Evolutionary conservation across 2,888 invertebrate species (phyloP).

Genomic region (Andrena flavipes): DNA sequence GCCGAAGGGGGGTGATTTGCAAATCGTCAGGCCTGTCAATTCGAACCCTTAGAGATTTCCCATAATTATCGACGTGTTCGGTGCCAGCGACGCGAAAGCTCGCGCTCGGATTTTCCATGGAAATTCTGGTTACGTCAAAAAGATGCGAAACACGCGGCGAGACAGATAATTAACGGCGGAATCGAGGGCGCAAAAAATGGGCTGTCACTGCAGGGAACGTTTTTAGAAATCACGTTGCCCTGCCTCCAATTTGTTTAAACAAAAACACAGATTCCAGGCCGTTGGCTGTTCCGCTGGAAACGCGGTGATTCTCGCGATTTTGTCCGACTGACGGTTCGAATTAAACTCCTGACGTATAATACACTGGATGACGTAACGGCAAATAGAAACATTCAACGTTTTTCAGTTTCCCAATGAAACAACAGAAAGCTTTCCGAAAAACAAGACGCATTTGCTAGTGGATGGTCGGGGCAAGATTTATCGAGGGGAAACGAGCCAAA

Average conservation of each 20-base stretch:
- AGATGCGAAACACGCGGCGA: neutral
- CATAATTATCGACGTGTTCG: slow-evolving; percentile 22
- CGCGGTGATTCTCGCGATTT: neutral
- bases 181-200: slow-evolving; percentile 8
- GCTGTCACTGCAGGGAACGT: neutral
- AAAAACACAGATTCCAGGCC: neutral
- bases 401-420: neutral
- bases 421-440: neutral
- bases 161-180: slow-evolving; percentile 33
- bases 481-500: neutral
- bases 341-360: slow-evolving; percentile 16
- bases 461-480: neutral
- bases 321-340: neutral
- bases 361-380: neutral
- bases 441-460: neutral
- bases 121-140: slow-evolving; percentile 46
- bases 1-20: neutral
- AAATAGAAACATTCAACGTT: neutral
- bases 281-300: neutral
- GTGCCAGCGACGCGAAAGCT: neutral
- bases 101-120: slow-evolving; percentile 25
- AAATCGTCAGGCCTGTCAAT: neutral
- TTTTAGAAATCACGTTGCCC: slow-evolving; percentile 9
- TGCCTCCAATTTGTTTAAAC: slow-evolving; percentile 29
- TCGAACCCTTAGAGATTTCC: neutral